Evolutionary conservation across 2,113 vertebrate species (phyloP).

Genomic region (Tupaia chinensis): DNA sequence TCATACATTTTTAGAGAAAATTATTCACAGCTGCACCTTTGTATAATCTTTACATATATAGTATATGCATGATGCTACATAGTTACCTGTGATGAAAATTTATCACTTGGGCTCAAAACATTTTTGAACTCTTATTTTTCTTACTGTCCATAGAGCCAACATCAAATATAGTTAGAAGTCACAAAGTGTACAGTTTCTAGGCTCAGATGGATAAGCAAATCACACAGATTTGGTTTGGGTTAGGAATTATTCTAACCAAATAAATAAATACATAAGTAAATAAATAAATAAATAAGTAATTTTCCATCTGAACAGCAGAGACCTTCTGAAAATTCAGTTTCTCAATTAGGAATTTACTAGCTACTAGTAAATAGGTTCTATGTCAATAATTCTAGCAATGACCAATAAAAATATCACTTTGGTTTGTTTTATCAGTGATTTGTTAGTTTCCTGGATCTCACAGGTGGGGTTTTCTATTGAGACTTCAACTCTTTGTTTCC

Average conservation of each 20-base stretch:
- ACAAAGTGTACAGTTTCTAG: not conserved
- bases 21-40: not conserved
- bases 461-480: not conserved
- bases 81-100: not conserved
- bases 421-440: not conserved
- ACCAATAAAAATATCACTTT: not conserved
- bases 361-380: not conserved
- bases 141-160: not conserved
- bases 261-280: too few species aligned
- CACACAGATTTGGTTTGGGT: not conserved
- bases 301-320: slow-evolving; percentile 18
- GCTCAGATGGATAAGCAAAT: not conserved
- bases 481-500: not conserved
- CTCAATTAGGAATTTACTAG: not conserved
- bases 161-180: slow-evolving; percentile 2
- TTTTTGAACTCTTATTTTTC: not conserved
- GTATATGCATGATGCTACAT: not conserved
- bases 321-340: slow-evolving; percentile 12
- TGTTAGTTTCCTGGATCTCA: not conserved
- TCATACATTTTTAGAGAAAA: not conserved
- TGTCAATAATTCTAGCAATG: not conserved
- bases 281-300: not conserved
- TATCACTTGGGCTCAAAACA: not conserved
- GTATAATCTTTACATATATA: not conserved
- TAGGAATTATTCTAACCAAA: not conserved